These are phyloP conservation scores for Elephas maximus DNA, from an alignment of 2,113 vertebrate genomes.

Conservation along the genomic window DNA sequence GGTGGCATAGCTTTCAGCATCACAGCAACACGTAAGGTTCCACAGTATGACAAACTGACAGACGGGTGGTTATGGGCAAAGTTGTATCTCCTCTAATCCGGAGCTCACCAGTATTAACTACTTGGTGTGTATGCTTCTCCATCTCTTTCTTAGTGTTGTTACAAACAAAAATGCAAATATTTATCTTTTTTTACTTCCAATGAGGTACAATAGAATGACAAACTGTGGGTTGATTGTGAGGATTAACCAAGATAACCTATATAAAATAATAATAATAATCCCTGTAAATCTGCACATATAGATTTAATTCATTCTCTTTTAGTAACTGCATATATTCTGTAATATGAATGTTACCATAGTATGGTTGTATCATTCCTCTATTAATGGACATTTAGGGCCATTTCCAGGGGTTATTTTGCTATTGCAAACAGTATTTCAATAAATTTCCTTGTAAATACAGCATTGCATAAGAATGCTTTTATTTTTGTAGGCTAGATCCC, in stretches of 20 bases:
- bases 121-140: background rate
- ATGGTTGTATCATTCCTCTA: background rate
- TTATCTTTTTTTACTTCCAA: background rate
- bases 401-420: constrained; percentile 64
- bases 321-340: background rate
- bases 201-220: background rate
- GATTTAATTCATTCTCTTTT: constrained; percentile 41
- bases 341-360: background rate
- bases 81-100: constrained; percentile 10
- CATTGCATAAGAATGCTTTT: constrained; percentile 43
- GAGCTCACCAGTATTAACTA: background rate
- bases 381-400: background rate
- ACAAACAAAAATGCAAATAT: constrained; percentile 13
- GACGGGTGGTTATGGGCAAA: background rate
- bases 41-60: background rate
- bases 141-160: constrained; percentile 56
- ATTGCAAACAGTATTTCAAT: constrained; percentile 3
- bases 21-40: background rate
- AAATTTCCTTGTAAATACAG: background rate
- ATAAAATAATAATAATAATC: background rate
- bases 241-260: background rate
- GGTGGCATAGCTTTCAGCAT: too few species aligned
- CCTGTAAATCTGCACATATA: background rate
- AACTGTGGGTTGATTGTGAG: background rate
- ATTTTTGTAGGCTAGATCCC: constrained; percentile 36